phyloP scores from a whole-genome alignment of 2,113 vertebrate species.

The Electrona antarctica region DNA sequence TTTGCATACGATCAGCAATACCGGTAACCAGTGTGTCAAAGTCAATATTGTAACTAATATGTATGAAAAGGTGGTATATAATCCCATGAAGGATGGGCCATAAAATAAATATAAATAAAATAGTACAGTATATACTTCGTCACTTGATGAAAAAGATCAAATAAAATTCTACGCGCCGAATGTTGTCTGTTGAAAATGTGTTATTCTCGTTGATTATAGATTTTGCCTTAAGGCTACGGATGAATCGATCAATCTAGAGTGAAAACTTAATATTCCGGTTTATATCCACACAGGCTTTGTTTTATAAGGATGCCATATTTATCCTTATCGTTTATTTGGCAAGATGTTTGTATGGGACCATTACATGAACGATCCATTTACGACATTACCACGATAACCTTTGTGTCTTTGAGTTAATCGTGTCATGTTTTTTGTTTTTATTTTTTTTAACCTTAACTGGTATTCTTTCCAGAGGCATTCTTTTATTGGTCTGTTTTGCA shows the following conservation, averaged over 20 bases:
- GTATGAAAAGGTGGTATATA: too few species aligned
- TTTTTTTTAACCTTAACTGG: slow-evolving; percentile 64
- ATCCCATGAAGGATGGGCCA: too few species aligned
- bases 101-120: too few species aligned
- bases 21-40: too few species aligned
- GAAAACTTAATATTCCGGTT: slow-evolving; percentile 17
- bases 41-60: too few species aligned
- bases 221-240: slow-evolving; percentile 35
- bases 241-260: slow-evolving; percentile 37
- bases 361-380: slow-evolving; percentile 69
- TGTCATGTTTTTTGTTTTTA: slow-evolving; percentile 30
- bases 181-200: too few species aligned
- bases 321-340: slow-evolving; percentile 47
- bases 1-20: too few species aligned
- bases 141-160: too few species aligned
- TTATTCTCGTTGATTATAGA: too few species aligned
- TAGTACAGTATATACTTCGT: too few species aligned
- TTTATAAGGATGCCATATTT: slow-evolving; percentile 33
- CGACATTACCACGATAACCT: slow-evolving; percentile 70
- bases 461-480: slow-evolving; percentile 75
- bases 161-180: too few species aligned
- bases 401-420: slow-evolving; percentile 75
- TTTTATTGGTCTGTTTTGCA: slow-evolving; percentile 85
- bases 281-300: slow-evolving; percentile 13
- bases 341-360: slow-evolving; percentile 46